Conservation (phyloP, 1,140 invertebrate species). For the Ooceraea biroi region DNA sequence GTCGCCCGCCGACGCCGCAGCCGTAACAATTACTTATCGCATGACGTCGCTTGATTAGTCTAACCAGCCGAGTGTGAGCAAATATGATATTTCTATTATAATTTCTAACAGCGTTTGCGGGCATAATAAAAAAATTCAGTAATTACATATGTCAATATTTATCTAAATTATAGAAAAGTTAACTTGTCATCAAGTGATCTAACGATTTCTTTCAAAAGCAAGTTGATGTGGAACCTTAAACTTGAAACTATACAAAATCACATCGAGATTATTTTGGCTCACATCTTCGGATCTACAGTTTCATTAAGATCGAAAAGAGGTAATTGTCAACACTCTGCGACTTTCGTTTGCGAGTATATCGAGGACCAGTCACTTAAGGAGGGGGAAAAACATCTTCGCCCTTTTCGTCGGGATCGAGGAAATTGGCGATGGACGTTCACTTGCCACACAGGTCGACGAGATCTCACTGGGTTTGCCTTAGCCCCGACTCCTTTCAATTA, state of each 20-base stretch:
- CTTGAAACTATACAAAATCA: too few relatives aligned
- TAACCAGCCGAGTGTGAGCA: background rate
- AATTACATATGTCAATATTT: too few relatives aligned
- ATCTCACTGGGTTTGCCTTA: constrained; percentile 69
- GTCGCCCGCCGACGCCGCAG: constrained; percentile 7
- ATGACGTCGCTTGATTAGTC: constrained; percentile 33
- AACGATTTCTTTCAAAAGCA: too few relatives aligned
- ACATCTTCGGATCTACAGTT: background rate
- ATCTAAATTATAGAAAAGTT: too few relatives aligned
- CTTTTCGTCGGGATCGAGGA: constrained; percentile 50
- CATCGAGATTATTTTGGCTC: background rate
- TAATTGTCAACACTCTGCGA: background rate
- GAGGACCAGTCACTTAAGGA: background rate
- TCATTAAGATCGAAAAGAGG: background rate
- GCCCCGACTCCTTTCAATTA: constrained; percentile 79
- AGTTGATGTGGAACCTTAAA: background rate
- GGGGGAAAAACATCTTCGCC: constrained; percentile 31
- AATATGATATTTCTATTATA: background rate
- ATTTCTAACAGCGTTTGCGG: background rate
- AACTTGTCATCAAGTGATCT: too few relatives aligned
- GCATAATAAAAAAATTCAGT: background rate
- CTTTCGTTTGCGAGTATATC: background rate
- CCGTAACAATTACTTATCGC: constrained; percentile 52
- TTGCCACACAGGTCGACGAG: constrained; percentile 51
- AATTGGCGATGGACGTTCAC: constrained; percentile 67